Percentiles rank a stretch among this genome's conserved stretches.
Evolutionary conservation across 37 sponge, comb jelly and placozoan species (phyloP).

Genomic region (Eunapius fragilis): DNA sequence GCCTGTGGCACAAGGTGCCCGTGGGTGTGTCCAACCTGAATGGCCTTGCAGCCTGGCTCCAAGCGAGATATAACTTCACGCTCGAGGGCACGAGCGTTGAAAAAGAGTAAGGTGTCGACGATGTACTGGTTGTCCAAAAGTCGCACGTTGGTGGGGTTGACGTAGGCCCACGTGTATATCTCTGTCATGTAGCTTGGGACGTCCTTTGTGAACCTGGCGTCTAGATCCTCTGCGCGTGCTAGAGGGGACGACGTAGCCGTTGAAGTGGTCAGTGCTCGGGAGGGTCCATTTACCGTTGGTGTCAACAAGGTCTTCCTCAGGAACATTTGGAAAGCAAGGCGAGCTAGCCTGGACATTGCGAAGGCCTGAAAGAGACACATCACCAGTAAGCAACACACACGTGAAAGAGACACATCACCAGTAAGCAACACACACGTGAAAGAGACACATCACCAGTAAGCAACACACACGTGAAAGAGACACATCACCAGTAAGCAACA

Average conservation of each 20-base stretch:
- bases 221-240: neutral
- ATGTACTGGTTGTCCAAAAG: neutral
- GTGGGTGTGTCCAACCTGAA: neutral
- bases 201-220: neutral
- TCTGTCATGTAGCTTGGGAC: neutral
- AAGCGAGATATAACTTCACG: neutral
- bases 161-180: neutral
- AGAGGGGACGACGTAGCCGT: neutral
- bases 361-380: neutral
- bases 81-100: neutral
- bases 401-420: neutral
- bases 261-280: neutral
- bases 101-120: neutral
- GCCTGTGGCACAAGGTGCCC: neutral
- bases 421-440: too few relatives aligned
- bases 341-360: neutral
- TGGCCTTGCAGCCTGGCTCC: neutral
- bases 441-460: too few relatives aligned
- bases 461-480: too few relatives aligned
- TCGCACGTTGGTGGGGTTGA: neutral
- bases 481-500: too few relatives aligned
- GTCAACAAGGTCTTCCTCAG: neutral
- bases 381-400: neutral
- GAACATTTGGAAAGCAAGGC: neutral
- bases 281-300: neutral